Conservation (phyloP, 2,888 invertebrate species). For the Neoascia interrupta region DNA sequence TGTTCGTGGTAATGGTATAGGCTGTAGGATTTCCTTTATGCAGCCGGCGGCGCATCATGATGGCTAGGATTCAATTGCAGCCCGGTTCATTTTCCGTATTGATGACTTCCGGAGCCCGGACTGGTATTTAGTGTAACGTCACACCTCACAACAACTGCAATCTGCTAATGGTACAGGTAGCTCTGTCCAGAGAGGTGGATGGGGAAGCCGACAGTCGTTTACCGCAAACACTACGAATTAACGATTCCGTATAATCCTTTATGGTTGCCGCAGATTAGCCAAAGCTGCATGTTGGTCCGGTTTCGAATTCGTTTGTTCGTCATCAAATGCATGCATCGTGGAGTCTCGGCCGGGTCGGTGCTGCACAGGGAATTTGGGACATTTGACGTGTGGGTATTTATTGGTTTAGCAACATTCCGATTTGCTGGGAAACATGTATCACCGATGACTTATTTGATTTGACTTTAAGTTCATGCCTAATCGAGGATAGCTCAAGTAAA, state of each 20-base stretch:
- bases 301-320: constrained; percentile 5
- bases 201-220: constrained; percentile 27
- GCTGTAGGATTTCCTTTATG: neutral
- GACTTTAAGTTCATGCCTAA: constrained; percentile 28
- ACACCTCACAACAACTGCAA: constrained; percentile 50
- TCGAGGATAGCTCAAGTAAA: constrained; percentile 37
- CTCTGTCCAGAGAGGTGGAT: constrained; percentile 24
- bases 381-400: constrained; percentile 53
- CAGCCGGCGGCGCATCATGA: constrained; percentile 24
- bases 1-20: constrained; percentile 4
- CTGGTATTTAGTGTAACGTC: constrained; percentile 42
- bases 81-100: constrained; percentile 58
- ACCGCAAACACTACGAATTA: constrained; percentile 61
- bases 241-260: constrained; percentile 61
- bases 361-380: constrained; percentile 35
- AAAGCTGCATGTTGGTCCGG: neutral
- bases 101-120: constrained; percentile 61
- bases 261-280: constrained; percentile 52
- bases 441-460: constrained; percentile 43
- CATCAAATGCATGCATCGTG: constrained; percentile 43
- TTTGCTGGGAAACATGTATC: constrained; percentile 60
- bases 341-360: neutral
- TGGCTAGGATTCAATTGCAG: constrained; percentile 60
- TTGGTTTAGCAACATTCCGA: constrained; percentile 59
- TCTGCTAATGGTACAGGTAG: constrained; percentile 54